phyloP scores from a whole-genome alignment of 1,140 invertebrate genomes.

The Lepidurus apus region DNA sequence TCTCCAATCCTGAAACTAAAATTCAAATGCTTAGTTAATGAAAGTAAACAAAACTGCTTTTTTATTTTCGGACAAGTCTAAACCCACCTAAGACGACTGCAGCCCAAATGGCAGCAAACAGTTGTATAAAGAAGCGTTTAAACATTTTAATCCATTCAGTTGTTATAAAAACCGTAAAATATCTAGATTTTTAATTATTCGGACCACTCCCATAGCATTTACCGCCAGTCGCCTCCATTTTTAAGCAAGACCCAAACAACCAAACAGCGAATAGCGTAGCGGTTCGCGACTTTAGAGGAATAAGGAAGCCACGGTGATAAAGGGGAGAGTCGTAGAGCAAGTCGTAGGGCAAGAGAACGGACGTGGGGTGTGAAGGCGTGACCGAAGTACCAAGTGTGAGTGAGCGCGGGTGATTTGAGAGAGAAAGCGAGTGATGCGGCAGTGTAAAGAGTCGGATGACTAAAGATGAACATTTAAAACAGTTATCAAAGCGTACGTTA shows the following conservation, averaged over 20 bases:
- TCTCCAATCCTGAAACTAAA: conserved; percentile 19
- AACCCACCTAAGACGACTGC: background rate
- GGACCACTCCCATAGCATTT: conserved; percentile 9
- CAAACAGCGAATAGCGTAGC: too few species aligned
- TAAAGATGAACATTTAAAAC: too few species aligned
- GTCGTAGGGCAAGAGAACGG: too few species aligned
- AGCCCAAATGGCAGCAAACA: background rate
- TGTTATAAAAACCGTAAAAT: background rate
- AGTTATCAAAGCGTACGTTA: too few species aligned
- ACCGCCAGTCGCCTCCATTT: conserved; percentile 13
- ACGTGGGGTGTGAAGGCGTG: too few species aligned
- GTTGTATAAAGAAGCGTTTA: background rate
- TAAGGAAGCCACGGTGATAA: too few species aligned
- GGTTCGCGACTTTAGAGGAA: too few species aligned
- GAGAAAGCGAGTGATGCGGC: too few species aligned
- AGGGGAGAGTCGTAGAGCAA: too few species aligned
- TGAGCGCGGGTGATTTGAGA: too few species aligned
- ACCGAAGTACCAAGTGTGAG: too few species aligned
- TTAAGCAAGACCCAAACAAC: background rate
- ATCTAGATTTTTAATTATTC: background rate
- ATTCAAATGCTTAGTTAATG: background rate
- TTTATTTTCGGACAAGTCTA: background rate
- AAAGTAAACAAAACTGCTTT: background rate
- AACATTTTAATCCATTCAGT: background rate
- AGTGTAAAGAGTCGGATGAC: too few species aligned